Evolutionary conservation across 2,888 invertebrate species (phyloP).

Genomic region (Synanthedon formicaeformis): DNA sequence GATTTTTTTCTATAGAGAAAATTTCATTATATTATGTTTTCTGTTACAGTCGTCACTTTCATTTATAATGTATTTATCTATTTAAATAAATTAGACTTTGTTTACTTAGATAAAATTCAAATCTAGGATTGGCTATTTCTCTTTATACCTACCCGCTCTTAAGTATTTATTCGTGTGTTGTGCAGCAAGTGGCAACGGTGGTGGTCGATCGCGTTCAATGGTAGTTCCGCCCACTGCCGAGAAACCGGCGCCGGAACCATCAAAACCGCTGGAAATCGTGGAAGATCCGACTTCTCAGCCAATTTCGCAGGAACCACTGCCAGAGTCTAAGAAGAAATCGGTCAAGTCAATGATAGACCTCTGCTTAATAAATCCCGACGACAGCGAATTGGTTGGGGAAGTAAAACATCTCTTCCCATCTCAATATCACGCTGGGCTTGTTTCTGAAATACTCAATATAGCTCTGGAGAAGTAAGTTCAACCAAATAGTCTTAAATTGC

Average conservation of each 20-base stretch:
- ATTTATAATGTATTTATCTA: no score
- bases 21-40: no score
- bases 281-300: slow-evolving; percentile 13
- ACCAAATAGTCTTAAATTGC: neutral
- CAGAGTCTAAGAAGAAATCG: slow-evolving; percentile 35
- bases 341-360: slow-evolving; percentile 42
- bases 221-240: slow-evolving; percentile 21
- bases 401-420: slow-evolving; percentile 34
- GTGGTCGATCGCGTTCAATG: slow-evolving; percentile 42
- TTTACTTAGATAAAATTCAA: no score
- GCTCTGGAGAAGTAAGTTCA: slow-evolving; percentile 47
- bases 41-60: no score
- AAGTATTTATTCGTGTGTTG: no score
- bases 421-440: slow-evolving; percentile 43
- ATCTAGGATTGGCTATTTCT: no score
- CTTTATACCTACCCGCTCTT: no score
- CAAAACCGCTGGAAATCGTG: neutral
- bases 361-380: slow-evolving; percentile 35
- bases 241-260: slow-evolving; percentile 14
- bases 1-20: no score
- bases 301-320: slow-evolving; percentile 36
- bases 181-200: slow-evolving; percentile 4
- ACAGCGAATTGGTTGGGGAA: slow-evolving; percentile 38
- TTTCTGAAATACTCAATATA: slow-evolving; percentile 45
- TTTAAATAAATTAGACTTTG: no score